A percentile compares a stretch with the other conserved stretches of the same genome.
Conservation (phyloP, 2,797 vertebrate genomes). For the Taeniopygia guttata region DNA sequence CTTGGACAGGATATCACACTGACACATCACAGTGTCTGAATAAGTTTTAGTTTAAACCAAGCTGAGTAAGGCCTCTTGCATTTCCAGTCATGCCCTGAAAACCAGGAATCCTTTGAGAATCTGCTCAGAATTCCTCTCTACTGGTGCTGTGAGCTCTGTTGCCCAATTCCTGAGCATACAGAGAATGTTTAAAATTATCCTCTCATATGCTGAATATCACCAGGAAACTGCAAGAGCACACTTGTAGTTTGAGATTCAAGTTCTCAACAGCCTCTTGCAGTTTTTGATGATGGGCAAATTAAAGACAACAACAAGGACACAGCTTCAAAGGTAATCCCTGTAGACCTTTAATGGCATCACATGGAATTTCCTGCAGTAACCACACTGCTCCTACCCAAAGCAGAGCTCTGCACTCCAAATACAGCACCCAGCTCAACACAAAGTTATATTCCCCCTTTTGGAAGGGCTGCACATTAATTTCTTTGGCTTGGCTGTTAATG, state of each 20-base stretch:
- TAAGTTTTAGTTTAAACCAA: not conserved
- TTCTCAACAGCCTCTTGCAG: not conserved
- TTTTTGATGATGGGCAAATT: not conserved
- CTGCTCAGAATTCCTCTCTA: not conserved
- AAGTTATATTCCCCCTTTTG: not conserved
- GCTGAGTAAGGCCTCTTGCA: not conserved
- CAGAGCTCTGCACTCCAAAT: not conserved
- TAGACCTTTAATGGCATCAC: fast-evolving
- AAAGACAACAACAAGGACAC: not conserved
- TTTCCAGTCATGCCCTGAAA: not conserved
- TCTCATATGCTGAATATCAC: not conserved
- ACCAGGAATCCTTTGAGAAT: not conserved
- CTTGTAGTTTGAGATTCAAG: not conserved
- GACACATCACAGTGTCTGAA: not conserved
- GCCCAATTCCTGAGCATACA: not conserved
- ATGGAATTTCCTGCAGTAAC: not conserved
- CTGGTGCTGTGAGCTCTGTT: not conserved
- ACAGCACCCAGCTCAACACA: not conserved
- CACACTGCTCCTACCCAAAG: not conserved
- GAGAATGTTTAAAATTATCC: not conserved
- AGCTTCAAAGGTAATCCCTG: not conserved
- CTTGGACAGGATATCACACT: not conserved
- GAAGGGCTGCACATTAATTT: not conserved
- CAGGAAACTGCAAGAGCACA: not conserved
- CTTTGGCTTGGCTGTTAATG: not conserved